A percentile compares a stretch with the other conserved stretches of the same genome.
Evolutionary conservation across 2,113 vertebrate species (phyloP).

Genomic region (Orientallactaga bullata): DNA sequence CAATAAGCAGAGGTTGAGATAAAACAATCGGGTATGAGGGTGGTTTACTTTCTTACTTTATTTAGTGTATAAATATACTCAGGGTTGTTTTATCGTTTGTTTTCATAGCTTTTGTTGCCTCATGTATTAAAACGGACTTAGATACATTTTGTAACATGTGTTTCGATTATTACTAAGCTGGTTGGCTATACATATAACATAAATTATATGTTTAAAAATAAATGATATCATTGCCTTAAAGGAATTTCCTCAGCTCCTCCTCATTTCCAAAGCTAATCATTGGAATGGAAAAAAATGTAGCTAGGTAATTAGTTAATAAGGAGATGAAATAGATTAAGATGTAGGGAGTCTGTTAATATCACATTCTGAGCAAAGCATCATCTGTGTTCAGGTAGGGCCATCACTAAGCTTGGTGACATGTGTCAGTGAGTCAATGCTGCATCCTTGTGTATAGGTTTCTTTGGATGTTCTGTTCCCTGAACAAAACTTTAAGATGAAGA

Average conservation of each 20-base stretch:
- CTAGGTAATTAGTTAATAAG: background rate
- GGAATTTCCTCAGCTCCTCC: background rate
- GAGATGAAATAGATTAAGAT: background rate
- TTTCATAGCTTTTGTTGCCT: conserved; percentile 43
- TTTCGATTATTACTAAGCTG: conserved; percentile 13
- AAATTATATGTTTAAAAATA: conserved; percentile 24
- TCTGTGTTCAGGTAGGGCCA: background rate
- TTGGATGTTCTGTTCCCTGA: background rate
- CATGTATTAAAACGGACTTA: conserved; percentile 13
- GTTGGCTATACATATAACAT: background rate
- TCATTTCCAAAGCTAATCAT: background rate
- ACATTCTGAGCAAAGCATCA: background rate
- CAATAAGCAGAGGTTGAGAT: background rate
- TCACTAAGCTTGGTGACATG: background rate
- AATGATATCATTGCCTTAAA: conserved; percentile 1
- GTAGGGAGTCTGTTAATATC: background rate
- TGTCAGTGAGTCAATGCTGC: background rate
- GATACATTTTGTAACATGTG: background rate
- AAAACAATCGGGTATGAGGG: background rate
- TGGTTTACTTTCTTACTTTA: background rate
- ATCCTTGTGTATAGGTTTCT: background rate
- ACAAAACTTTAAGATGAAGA: conserved; percentile 36
- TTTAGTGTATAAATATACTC: background rate
- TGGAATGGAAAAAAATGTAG: background rate
- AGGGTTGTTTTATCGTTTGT: background rate